Conservation (phyloP, 2,113 vertebrate genomes). For the Oceanites oceanicus region DNA sequence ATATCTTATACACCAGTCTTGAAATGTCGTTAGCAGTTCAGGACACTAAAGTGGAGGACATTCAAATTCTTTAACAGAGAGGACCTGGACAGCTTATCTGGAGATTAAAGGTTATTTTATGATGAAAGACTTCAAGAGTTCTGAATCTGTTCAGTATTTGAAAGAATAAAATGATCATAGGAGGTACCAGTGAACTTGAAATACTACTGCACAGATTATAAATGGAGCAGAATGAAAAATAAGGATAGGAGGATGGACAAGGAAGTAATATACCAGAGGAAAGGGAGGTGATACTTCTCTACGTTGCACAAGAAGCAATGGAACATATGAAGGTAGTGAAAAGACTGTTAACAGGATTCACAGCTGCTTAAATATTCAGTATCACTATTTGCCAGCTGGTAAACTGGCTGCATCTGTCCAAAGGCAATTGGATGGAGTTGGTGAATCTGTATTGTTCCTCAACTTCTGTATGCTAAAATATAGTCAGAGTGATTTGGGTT, state of each 20-base stretch:
- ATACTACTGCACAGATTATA: background rate
- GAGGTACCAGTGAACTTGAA: background rate
- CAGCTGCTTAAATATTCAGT: background rate
- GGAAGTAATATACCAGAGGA: background rate
- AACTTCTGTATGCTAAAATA: background rate
- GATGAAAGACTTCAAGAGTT: background rate
- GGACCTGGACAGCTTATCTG: background rate
- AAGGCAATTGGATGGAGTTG: background rate
- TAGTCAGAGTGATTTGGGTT: background rate
- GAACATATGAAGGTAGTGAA: background rate
- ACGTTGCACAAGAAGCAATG: background rate
- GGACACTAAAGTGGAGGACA: background rate
- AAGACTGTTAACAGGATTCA: background rate
- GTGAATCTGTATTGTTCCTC: background rate
- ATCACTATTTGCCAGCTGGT: background rate
- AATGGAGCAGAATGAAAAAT: background rate
- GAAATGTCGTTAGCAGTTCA: background rate
- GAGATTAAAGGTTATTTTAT: constrained; percentile 1
- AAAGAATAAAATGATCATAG: background rate
- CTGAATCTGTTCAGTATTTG: background rate
- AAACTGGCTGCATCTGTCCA: background rate
- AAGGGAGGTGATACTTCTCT: background rate
- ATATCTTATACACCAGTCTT: background rate
- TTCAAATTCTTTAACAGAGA: background rate
- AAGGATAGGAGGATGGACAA: background rate